Percentiles rank a stretch among this genome's conserved stretches.
These are phyloP conservation scores for Entomyzon cyanotis DNA, from an alignment of 2,113 vertebrate species.

Conservation along the genomic window DNA sequence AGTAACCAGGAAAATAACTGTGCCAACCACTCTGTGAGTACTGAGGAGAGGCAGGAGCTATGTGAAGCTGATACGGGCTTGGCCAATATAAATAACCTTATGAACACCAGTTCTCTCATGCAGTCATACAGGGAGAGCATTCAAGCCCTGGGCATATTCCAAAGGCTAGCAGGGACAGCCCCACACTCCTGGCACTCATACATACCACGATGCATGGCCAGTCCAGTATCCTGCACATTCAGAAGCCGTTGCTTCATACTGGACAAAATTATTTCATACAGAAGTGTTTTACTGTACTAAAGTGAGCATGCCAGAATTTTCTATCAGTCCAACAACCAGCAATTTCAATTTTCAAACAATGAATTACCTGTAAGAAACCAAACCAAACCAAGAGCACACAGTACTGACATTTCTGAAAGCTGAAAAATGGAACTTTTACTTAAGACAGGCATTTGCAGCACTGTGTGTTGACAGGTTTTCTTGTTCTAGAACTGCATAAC, in stretches of 20 bases:
- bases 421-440: background rate
- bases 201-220: background rate
- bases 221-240: background rate
- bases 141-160: background rate
- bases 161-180: background rate
- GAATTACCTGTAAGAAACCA: background rate
- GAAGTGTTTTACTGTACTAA: background rate
- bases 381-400: background rate
- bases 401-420: background rate
- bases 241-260: background rate
- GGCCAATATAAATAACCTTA: background rate
- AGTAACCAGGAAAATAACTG: background rate
- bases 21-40: background rate
- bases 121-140: rapidly evolving
- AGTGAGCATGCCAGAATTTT: background rate
- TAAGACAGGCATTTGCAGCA: background rate
- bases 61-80: background rate
- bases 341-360: slow-evolving; percentile 6
- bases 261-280: background rate
- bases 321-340: background rate
- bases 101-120: background rate
- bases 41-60: background rate
- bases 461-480: background rate
- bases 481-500: background rate
- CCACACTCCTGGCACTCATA: background rate